Base-by-base conservation (phyloP, 2,888 invertebrate genomes). In the Monoplex corrugatus region DNA sequence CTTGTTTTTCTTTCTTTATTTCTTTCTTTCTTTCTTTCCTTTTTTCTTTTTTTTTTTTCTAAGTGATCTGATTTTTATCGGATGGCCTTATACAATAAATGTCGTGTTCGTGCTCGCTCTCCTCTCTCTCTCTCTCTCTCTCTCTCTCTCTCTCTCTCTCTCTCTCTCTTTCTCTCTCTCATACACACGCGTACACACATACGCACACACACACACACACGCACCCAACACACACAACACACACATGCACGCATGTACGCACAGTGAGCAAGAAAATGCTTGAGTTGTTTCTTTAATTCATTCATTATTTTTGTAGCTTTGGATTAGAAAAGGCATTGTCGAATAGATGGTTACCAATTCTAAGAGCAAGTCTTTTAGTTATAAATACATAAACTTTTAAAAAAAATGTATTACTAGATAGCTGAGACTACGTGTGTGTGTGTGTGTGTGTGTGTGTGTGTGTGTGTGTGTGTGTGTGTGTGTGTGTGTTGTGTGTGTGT, bases 401-500 rank as follows among this genome's bases (percentile, higher is more conserved):
- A 28, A 10, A 72, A 5, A 23, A 32, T 72, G 68, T n/a, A n/a
- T 8, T 72, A 68, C 28, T 32, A 72, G 28, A n/a, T 23, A 68
- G 5, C 68, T 5, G 5, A 28, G 23, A 23, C 23, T 28, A 23
- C 28, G 68, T 13, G n/a, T 5, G n/a, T 13, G 28, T 72, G 68
- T 2, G 2, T 13, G 68, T n/a, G 28, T 72, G 16, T 72, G 16
- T 23, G 68, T 13, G 68, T 23, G 68, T 28, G 16, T 72, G 68
- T 72, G 23, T 2, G 6, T 72, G 23, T 23, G 23, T 68, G 68
- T 72, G 16, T 72, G 68, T 72, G 68, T 72, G 28, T 16, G 68
- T 68, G 68, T 68, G 68, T 68, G 68, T 68, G 68, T 68, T 13
- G 68, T 16, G 68, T 68, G 68, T 68, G 68, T 68, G 68, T 68